phyloP scores from a whole-genome alignment of 2,113 vertebrate genomes.

The Lethenteron reissneri region DNA sequence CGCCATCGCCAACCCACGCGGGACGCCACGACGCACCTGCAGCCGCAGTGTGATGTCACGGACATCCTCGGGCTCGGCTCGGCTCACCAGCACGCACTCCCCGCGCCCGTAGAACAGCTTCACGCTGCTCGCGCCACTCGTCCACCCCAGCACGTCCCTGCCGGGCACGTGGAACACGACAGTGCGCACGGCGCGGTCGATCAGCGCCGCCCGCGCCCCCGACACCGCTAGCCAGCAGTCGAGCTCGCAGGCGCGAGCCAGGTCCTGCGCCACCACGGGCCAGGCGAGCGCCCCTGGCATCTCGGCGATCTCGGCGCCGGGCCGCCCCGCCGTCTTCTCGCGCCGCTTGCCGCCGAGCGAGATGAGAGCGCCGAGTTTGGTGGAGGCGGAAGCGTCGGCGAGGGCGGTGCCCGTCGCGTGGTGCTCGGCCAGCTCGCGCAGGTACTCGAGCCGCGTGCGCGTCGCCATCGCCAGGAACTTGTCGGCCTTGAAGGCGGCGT shows the following conservation, averaged over 20 bases:
- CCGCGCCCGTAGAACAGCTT: conserved; percentile 67
- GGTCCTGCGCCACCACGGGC: conserved; percentile 48
- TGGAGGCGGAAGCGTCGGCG: conserved; percentile 47
- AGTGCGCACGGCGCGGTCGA: conserved; percentile 46
- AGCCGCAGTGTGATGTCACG: conserved; percentile 62
- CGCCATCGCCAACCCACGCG: too few relatives aligned
- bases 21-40: conserved; percentile 34
- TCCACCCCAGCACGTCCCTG: conserved; percentile 73
- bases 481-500: conserved; percentile 60
- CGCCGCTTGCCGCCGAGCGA: conserved; percentile 62
- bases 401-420: conserved; percentile 50
- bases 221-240: conserved; percentile 47
- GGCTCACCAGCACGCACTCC: conserved; percentile 45
- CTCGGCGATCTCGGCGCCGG: conserved; percentile 29
- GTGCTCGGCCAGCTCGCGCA: conserved; percentile 64
- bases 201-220: conserved; percentile 39
- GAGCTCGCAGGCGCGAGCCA: conserved; percentile 28
- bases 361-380: conserved; percentile 59
- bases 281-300: conserved; percentile 43
- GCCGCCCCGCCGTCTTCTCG: conserved; percentile 41
- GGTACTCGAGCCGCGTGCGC: conserved; percentile 60
- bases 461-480: conserved; percentile 91
- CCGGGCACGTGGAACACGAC: conserved; percentile 83
- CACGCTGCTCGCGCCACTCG: conserved; percentile 29
- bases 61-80: conserved; percentile 43